Evolutionary conservation across 2,888 invertebrate genomes (phyloP).

Genomic region (Zele albiditarsus): DNA sequence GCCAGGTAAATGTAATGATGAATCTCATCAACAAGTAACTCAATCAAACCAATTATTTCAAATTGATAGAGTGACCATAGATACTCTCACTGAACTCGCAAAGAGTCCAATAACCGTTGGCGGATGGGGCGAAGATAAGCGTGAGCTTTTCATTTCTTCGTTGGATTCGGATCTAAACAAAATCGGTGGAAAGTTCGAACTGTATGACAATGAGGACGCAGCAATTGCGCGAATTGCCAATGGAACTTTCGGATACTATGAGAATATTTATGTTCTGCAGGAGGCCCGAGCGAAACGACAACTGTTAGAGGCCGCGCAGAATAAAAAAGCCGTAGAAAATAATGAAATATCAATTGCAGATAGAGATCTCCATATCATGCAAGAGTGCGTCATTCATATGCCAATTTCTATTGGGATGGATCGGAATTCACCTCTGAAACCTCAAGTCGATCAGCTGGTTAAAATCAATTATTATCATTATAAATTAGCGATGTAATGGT

Average conservation of each 20-base stretch:
- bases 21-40: not conserved
- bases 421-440: constrained; percentile 86
- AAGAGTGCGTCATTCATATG: constrained; percentile 85
- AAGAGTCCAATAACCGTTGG: constrained; percentile 80
- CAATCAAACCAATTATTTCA: not conserved
- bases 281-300: constrained; percentile 79
- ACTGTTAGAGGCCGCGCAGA: constrained; percentile 66
- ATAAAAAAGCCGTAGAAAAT: constrained; percentile 55
- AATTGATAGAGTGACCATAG: constrained; percentile 82
- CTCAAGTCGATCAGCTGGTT: constrained; percentile 78
- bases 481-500: not conserved
- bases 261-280: constrained; percentile 82
- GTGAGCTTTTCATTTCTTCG: constrained; percentile 81
- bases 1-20: constrained; percentile 75
- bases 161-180: constrained; percentile 80
- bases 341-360: constrained; percentile 59
- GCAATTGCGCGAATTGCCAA: constrained; percentile 81
- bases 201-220: constrained; percentile 77
- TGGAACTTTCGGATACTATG: constrained; percentile 86
- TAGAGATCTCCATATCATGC: constrained; percentile 85
- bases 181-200: constrained; percentile 80
- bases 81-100: constrained; percentile 82
- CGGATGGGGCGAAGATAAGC: constrained; percentile 83
- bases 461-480: constrained; percentile 25
- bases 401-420: constrained; percentile 88